Conservation (phyloP, 1,140 invertebrate genomes). For the Manduca sexta region DNA sequence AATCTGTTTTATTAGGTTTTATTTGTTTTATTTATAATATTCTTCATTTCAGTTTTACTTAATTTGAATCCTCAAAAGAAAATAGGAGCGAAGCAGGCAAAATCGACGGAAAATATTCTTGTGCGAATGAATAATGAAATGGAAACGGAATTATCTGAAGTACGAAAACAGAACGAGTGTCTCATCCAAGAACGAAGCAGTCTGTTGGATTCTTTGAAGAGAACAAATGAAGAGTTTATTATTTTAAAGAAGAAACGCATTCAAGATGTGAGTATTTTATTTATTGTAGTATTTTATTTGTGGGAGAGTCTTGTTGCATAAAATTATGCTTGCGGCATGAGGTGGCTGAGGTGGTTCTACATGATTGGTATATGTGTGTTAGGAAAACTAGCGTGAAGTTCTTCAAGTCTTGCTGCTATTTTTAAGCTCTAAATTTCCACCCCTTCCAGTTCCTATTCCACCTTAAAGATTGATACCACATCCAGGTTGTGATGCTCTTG, state of each 20-base stretch:
- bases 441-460: too few species aligned
- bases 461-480: too few species aligned
- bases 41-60: conserved; percentile 53
- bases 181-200: conserved; percentile 75
- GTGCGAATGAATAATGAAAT: conserved; percentile 65
- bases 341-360: too few species aligned
- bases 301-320: too few species aligned
- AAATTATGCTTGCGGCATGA: too few species aligned
- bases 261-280: conserved; percentile 77
- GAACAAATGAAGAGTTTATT: conserved; percentile 81
- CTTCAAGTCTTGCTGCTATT: too few species aligned
- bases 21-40: background rate
- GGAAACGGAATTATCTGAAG: conserved; percentile 54
- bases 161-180: conserved; percentile 74
- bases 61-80: conserved; percentile 71
- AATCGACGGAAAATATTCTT: conserved; percentile 66
- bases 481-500: too few species aligned
- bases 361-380: too few species aligned
- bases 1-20: conserved; percentile 1
- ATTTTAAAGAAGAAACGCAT: conserved; percentile 82
- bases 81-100: conserved; percentile 51
- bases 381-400: too few species aligned
- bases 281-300: too few species aligned
- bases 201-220: conserved; percentile 75
- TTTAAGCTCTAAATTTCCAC: too few species aligned